A percentile compares a stretch with the other conserved stretches of the same genome.
Conservation (phyloP, 2,113 vertebrate species). For the Dromaius novaehollandiae region DNA sequence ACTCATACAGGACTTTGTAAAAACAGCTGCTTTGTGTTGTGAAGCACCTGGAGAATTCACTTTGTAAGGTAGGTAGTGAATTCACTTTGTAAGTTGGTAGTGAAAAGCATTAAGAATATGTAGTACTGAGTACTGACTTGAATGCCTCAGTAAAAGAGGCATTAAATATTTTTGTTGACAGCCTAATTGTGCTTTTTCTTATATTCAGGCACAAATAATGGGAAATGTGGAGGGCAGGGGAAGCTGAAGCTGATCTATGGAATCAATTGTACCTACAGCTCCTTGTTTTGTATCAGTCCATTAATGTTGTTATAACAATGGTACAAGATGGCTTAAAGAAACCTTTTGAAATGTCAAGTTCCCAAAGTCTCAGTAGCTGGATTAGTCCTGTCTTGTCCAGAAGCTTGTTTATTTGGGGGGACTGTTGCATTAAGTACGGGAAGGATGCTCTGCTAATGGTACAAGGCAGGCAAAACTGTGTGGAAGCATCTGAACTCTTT, state of each 20-base stretch:
- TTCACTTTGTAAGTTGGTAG: neutral
- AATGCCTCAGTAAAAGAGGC: neutral
- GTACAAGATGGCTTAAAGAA: neutral
- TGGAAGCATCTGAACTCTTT: neutral
- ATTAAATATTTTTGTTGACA: neutral
- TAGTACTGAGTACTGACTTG: neutral
- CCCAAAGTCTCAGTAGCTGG: neutral
- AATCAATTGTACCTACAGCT: neutral
- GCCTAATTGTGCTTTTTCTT: neutral
- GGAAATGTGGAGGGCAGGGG: neutral
- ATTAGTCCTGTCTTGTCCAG: neutral
- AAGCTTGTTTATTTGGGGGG: neutral
- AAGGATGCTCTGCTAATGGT: neutral
- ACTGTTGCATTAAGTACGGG: neutral
- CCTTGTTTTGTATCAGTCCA: neutral
- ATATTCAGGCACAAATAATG: rapidly evolving
- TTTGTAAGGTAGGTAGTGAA: neutral
- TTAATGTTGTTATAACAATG: neutral
- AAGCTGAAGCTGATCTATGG: neutral
- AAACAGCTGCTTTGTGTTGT: neutral
- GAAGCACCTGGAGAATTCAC: neutral
- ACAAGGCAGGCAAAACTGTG: neutral
- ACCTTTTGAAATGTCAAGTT: neutral
- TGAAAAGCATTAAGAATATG: neutral
- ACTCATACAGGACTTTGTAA: neutral